Conservation (phyloP, 2,888 invertebrate species). For the Agrotis segetum region DNA sequence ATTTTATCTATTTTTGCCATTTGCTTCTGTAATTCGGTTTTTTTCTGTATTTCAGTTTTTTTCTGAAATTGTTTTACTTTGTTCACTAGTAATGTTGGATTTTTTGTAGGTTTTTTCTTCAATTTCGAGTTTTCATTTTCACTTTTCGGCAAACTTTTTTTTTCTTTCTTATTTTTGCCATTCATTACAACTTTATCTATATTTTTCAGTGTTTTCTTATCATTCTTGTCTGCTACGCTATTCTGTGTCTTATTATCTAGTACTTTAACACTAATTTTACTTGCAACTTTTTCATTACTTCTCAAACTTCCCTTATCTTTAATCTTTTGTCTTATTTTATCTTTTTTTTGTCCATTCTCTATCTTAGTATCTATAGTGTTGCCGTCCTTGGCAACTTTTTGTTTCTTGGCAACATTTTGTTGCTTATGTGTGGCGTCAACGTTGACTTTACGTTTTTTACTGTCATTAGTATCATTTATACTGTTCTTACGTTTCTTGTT, state of each 20-base stretch:
- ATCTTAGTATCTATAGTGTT: conserved; percentile 34
- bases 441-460: conserved; percentile 62
- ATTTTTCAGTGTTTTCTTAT: conserved; percentile 35
- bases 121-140: neutral
- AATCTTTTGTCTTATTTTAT: conserved; percentile 50
- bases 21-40: conserved; percentile 68
- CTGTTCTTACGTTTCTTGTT: conserved; percentile 68
- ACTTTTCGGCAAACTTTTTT: conserved; percentile 5
- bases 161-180: conserved; percentile 21
- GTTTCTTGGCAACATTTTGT: conserved; percentile 54
- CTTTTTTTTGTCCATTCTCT: conserved; percentile 26
- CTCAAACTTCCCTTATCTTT: conserved; percentile 12
- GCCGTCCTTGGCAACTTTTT: conserved; percentile 28
- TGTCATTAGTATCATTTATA: conserved; percentile 35
- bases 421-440: conserved; percentile 43
- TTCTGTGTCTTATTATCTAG: conserved; percentile 23
- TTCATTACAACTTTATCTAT: conserved; percentile 21
- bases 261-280: conserved; percentile 29
- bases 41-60: conserved; percentile 67
- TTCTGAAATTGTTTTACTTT: conserved; percentile 81
- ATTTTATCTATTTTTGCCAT: conserved; percentile 40
- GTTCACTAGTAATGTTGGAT: conserved; percentile 70
- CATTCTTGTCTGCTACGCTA: conserved; percentile 33
- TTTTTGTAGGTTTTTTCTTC: conserved; percentile 24
- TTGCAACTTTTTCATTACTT: conserved; percentile 57